phyloP scores from a whole-genome alignment of 1,140 invertebrate genomes.

The Drosophila equinoxialis region DNA sequence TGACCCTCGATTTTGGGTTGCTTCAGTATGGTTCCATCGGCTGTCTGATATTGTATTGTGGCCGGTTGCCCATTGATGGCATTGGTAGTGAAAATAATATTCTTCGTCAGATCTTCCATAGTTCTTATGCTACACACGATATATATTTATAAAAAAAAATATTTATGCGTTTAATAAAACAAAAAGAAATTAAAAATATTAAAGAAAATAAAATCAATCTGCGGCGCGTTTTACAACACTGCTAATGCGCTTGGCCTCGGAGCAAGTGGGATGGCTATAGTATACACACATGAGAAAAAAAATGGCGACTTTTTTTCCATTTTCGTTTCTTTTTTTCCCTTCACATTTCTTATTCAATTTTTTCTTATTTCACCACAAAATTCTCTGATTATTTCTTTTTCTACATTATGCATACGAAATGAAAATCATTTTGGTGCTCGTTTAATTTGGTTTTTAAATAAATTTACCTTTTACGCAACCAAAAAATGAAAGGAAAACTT shows the following conservation, averaged over 20 bases:
- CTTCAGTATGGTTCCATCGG: constrained; percentile 81
- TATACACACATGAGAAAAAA: constrained; percentile 67
- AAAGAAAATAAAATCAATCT: constrained; percentile 18
- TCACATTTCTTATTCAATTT: constrained; percentile 43
- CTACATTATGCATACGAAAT: neutral
- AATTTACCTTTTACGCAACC: constrained; percentile 75
- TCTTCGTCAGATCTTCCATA: constrained; percentile 82
- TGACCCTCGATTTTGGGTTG: constrained; percentile 82
- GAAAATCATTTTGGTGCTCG: neutral
- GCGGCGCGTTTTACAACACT: constrained; percentile 56
- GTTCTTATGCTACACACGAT: constrained; percentile 29
- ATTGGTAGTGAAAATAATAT: constrained; percentile 81
- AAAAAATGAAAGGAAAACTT: constrained; percentile 49
- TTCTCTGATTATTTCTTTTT: neutral
- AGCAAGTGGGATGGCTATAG: constrained; percentile 44
- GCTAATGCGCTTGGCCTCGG: constrained; percentile 37
- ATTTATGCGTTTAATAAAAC: constrained; percentile 20
- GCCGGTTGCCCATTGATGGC: constrained; percentile 79
- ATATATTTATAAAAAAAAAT: constrained; percentile 17
- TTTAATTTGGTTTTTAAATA: too few relatives aligned
- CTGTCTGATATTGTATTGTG: constrained; percentile 81
- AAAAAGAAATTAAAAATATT: constrained; percentile 12
- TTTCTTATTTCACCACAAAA: neutral
- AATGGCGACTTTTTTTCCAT: constrained; percentile 72
- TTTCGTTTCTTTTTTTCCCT: constrained; percentile 61